These are phyloP conservation scores for Protobothrops flavoviridis DNA, from an alignment of 2,113 vertebrate species.

Conservation along the genomic window DNA sequence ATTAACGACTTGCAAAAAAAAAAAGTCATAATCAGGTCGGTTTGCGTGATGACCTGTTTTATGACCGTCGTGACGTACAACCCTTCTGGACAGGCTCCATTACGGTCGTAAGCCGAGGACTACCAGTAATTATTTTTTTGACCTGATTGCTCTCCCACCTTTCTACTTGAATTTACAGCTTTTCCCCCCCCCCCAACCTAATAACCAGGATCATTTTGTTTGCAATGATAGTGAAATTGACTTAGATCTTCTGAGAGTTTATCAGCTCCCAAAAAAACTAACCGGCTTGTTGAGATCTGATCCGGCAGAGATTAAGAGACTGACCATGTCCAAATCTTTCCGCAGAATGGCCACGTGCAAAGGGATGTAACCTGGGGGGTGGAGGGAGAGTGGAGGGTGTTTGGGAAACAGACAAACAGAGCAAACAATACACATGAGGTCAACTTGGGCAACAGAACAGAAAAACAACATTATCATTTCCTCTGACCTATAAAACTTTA, in stretches of 20 bases:
- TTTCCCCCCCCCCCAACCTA: too few species aligned
- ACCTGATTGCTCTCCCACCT: neutral
- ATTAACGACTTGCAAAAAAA: too few species aligned
- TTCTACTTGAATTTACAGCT: neutral
- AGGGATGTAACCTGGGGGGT: slow-evolving; percentile 66
- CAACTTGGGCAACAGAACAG: rapidly evolving
- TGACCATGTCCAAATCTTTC: slow-evolving; percentile 68
- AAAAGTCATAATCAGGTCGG: too few species aligned
- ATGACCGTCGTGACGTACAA: too few species aligned
- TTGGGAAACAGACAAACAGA: neutral
- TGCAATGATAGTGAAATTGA: neutral
- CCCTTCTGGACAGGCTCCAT: too few species aligned
- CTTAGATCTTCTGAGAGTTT: neutral
- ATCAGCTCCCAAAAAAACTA: slow-evolving; percentile 19
- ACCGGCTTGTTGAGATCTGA: slow-evolving; percentile 74
- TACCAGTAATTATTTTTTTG: neutral
- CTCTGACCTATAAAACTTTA: neutral
- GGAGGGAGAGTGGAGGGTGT: neutral
- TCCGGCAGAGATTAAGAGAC: slow-evolving; percentile 64
- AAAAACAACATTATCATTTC: neutral
- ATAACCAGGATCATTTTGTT: neutral
- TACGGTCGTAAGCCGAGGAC: too few species aligned
- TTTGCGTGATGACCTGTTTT: too few species aligned
- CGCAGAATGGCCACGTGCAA: slow-evolving; percentile 71
- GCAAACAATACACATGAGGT: neutral